These are phyloP conservation scores for Drosophila diplacantha DNA, from an alignment of 2,888 invertebrate species.

Conservation along the genomic window DNA sequence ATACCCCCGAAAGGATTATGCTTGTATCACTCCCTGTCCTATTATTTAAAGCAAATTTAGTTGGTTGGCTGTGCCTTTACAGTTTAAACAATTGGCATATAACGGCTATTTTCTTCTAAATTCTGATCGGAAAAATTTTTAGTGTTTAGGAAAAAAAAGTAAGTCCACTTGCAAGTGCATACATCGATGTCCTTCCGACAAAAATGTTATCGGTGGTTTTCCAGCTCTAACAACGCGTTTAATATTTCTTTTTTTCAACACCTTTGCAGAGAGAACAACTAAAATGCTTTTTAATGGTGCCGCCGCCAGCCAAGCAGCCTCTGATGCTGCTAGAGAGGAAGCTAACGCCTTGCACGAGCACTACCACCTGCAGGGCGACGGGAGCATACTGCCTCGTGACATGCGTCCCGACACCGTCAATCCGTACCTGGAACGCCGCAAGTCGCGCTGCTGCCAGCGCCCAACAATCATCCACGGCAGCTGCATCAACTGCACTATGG, in stretches of 20 bases:
- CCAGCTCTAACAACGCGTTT: background rate
- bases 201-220: background rate
- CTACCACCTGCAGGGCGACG: constrained; percentile 63
- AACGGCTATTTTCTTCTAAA: background rate
- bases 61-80: background rate
- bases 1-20: background rate
- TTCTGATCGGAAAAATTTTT: background rate
- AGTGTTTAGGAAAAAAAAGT: background rate
- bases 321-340: background rate
- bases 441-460: constrained; percentile 60
- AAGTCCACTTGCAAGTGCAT: background rate
- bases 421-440: constrained; percentile 43
- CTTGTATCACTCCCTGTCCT: no score
- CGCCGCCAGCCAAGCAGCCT: constrained; percentile 16
- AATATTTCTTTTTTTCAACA: background rate
- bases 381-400: constrained; percentile 56
- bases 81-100: background rate
- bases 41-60: background rate
- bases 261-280: constrained; percentile 62
- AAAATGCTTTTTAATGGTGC: constrained; percentile 62
- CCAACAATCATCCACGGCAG: constrained; percentile 52
- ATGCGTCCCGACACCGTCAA: constrained; percentile 49
- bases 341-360: constrained; percentile 44
- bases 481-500: constrained; percentile 62
- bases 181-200: background rate